These are phyloP conservation scores for Intellagama lesueurii DNA, from an alignment of 2,797 vertebrate species.

Conservation along the genomic window DNA sequence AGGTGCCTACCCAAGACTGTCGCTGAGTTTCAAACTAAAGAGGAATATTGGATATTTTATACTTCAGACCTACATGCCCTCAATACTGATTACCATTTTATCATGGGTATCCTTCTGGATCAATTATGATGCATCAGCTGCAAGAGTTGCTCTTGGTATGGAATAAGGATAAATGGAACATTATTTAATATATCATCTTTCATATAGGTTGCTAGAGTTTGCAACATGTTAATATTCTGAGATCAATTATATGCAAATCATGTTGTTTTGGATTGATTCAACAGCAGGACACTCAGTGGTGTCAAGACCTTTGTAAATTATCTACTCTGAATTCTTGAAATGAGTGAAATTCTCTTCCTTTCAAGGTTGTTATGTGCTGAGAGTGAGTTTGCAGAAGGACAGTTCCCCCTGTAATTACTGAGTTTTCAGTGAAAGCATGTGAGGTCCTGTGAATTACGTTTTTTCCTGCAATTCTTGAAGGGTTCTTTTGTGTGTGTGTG, in stretches of 20 bases:
- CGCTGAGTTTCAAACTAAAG: slow-evolving; percentile 97
- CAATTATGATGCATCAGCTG: slow-evolving; percentile 98
- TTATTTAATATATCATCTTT: slow-evolving; percentile 50
- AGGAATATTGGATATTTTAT: slow-evolving; percentile 99
- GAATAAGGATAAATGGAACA: slow-evolving; percentile 55
- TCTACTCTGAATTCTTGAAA: slow-evolving; percentile 17
- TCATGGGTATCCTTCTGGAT: slow-evolving; percentile 99
- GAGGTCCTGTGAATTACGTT: background rate
- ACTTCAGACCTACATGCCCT: slow-evolving; percentile 99
- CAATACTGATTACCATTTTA: slow-evolving; percentile 97
- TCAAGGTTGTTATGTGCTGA: background rate
- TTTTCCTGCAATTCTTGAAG: background rate
- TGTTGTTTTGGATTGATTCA: slow-evolving; percentile 43
- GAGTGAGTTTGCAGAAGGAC: background rate
- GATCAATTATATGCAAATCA: slow-evolving; percentile 41
- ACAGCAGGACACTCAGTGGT: background rate
- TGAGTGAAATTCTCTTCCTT: slow-evolving; percentile 4
- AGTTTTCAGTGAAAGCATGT: background rate
- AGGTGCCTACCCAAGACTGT: slow-evolving; percentile 99
- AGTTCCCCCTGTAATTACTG: background rate
- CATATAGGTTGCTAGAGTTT: slow-evolving; percentile 15
- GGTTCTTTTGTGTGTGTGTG: too few species aligned
- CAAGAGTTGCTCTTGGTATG: slow-evolving; percentile 98
- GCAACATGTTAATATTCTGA: slow-evolving; percentile 40
- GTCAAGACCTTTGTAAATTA: slow-evolving; percentile 14